Base-by-base conservation (phyloP, 2,113 vertebrate genomes). In the Meleagris gallopavo region DNA sequence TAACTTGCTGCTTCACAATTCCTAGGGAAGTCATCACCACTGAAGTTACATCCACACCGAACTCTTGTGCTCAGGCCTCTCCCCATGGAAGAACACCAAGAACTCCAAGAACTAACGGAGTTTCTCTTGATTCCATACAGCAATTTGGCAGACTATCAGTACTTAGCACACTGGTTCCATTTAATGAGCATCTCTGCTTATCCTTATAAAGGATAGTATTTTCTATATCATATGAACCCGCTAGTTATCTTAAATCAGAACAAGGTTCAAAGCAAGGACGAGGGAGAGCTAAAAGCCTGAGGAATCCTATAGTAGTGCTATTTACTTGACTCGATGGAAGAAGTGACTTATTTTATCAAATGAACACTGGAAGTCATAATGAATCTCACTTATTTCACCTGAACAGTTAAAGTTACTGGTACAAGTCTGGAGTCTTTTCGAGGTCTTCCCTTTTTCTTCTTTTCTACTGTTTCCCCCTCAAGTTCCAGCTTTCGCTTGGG, bases 381-480 rank as follows among this genome's bases (percentile, higher is more conserved):
- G 7, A 78, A 18, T 70, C 19, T 65, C 25, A 25, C 30, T 40
- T 80, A 58, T 93, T 84, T 91, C 86, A 98, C 99, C 99, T 99
- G 99, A 94, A 98, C 98, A 38, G 98, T 88, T 95, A 99, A 78
- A 38, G 98, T 96, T 64, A 98, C 78, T 2, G 98, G 96, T 69
- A 98, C 92, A 69, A 99, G 98, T 77, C 99, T 99, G 17, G 98
- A 83, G 79, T 99, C 99, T 97, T 99, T 99, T 82, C 99, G 97
- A 15, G 99, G 99, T 43, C 99, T 97, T 22, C 99, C 99, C 96
- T 99, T 99, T 89, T 98, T 99, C 97, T 98, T 99, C 97, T 99
- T 99, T 95, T 99, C 99, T 85, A 99, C 98, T 5, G 98, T 98
- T 61, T 96, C 98, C n/a, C 96, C 98, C 11, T 99, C 99, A 19